Conservation (phyloP, 2,888 invertebrate species). For the Thysanoteuthis rhombus region DNA sequence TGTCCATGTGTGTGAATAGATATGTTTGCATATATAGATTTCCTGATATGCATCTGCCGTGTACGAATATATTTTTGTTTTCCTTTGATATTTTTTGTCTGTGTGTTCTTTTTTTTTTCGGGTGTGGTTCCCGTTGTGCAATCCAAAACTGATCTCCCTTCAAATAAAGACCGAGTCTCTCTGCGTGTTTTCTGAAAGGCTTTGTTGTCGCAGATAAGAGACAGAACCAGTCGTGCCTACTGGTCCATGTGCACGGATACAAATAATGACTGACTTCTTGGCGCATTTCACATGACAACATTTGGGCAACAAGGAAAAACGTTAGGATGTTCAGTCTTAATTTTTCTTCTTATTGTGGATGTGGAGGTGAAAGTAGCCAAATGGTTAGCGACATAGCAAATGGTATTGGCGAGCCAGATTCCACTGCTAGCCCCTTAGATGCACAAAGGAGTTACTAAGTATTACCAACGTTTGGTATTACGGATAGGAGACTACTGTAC, state of each 20-base stretch:
- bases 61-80: not conserved
- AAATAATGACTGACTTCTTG: not conserved
- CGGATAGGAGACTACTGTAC: no score
- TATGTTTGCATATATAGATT: not conserved
- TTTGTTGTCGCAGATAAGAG: not conserved
- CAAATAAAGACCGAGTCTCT: not conserved
- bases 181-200: not conserved
- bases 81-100: not conserved
- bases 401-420: no score
- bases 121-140: not conserved
- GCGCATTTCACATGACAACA: not conserved
- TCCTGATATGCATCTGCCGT: not conserved
- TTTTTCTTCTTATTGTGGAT: no score
- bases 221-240: not conserved
- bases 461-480: no score
- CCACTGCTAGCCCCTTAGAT: no score
- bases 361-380: no score
- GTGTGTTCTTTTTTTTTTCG: not conserved
- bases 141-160: not conserved
- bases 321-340: no score
- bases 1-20: not conserved
- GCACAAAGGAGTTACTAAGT: no score
- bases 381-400: no score
- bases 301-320: no score
- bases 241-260: not conserved